Conservation (phyloP, 2,797 vertebrate species). For the Argentina silus region DNA sequence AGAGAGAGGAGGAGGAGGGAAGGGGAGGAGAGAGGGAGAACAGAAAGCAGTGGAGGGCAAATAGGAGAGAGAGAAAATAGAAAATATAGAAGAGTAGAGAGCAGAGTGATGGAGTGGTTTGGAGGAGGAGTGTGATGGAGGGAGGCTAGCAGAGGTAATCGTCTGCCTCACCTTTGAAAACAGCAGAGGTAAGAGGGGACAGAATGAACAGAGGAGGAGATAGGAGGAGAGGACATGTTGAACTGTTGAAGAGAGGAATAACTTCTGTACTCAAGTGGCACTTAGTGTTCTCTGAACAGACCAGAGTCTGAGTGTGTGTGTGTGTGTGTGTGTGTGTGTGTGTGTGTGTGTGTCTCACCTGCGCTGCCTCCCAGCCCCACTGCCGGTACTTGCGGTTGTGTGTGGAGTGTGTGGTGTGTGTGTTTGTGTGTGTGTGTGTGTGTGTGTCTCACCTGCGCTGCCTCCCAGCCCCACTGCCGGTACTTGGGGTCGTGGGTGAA, state of each 20-base stretch:
- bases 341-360: constrained; percentile 76
- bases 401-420: no score
- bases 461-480: constrained; percentile 98
- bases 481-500: constrained; percentile 98
- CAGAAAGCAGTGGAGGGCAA: neutral
- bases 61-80: neutral
- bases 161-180: neutral
- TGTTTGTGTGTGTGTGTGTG: no score
- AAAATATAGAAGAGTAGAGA: no score
- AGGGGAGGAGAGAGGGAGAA: neutral
- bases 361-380: constrained; percentile 97
- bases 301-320: no score
- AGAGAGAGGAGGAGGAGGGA: neutral
- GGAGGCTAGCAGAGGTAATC: neutral
- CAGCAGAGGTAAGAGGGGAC: neutral
- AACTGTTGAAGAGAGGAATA: no score
- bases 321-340: no score
- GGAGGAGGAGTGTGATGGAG: neutral
- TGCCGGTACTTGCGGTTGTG: constrained; percentile 96
- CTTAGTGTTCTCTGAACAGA: no score
- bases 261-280: no score
- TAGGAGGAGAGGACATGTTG: no score
- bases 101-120: neutral
- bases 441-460: constrained; percentile 83
- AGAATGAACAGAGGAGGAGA: no score